Evolutionary conservation across 2,113 vertebrate species (phyloP), one percentile per base, ranked within the genome.

Genomic region (Gobiocypris rarus): DNA sequence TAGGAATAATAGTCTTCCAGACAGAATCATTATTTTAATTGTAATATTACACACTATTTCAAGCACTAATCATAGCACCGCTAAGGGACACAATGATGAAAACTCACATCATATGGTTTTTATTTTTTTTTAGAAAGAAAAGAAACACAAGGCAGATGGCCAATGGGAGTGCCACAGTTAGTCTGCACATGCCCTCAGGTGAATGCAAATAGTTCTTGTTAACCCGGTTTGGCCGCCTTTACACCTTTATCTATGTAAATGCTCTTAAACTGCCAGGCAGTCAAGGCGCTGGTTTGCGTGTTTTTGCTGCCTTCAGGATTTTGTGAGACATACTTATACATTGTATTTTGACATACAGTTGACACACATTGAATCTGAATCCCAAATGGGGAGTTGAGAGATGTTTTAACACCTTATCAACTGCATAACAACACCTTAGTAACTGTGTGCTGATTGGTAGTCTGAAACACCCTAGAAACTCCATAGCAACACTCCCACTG

Each of bases 191-290:
- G 43, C 88, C 83, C 79, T 83, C 71, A 83, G n/a, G 73, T 87
- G 67, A 91, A 93, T 92, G 89, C 89, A 94, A 93, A 91, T 89
- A 89, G 41, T 63, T 89, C 88, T 88, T 90, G 90, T 91, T 89
- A 87, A 89, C 88, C 87, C 77, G 80, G 90, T 89, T 13, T 82
- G 75, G 41, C 84, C 61, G 71, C 82, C 75, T 65, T 74, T 11
- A 79, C 31, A 19, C 77, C 38, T 87, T 87, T 90, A 90, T 90
- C 88, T 86, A 88, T 85, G 88, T 78, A 91, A 90, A 91, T 88
- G 1, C 83, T 87, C 24, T 71, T 78, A 85, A 86, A 87, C 75
- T 26, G 15, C n/a, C 26, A 28, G 45, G 5, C 75, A 34, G 24
- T 52, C 45, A 75, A 54, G 31, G 48, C 56, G 73, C 65, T 8